Evolutionary conservation across 1,140 invertebrate genomes (phyloP), one percentile per base, ranked within the genome.

Genomic region (Camponotus vicinus): DNA sequence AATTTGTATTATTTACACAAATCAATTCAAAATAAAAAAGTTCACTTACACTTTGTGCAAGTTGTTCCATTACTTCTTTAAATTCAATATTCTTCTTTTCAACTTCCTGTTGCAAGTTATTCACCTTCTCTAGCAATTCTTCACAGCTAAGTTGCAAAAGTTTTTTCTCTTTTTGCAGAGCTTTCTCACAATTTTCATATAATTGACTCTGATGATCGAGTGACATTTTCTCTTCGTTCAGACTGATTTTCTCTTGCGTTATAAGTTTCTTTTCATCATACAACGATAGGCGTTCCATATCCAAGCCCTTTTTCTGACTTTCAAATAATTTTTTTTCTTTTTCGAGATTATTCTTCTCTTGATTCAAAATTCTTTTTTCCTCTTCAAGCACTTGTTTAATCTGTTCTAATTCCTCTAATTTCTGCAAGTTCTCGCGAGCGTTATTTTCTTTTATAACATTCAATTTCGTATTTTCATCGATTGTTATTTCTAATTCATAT

Each of bases 191-290:
- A 63, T 93, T 84, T 77, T 93, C 92, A 40, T 92, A 93, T 21
- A 93, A 67, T 13, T 88, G 63, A 82, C 92, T 92, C 57, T 93
- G 92, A 11, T 87, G 86, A 82, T 93, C 91, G 7, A 94, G 79
- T 13, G 91, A 93, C 7, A 89, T 88, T 70, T 89, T 93, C 59
- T 94, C 92, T 64, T 91, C 85, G 0, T 88, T 79, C 7, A 94
- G 59, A 63, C 59, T 89, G n/a, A 82, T 55, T 40, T 78, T 91
- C 13, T 93, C 88, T 13, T 86, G 78, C 7, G 73, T 42, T 7
- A 94, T 40, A 15, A 70, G 49, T 67, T 92, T 59, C 59, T 61
- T 88, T n/a, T 86, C 78, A 0, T 57, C 13, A 0, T 34, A 64
- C 11, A 92, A 55, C 5, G n/a, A 55, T 67, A 82, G 57, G 0